Evolutionary conservation across 2,888 invertebrate species (phyloP).

Genomic region (Acanthosepion lycidas): DNA sequence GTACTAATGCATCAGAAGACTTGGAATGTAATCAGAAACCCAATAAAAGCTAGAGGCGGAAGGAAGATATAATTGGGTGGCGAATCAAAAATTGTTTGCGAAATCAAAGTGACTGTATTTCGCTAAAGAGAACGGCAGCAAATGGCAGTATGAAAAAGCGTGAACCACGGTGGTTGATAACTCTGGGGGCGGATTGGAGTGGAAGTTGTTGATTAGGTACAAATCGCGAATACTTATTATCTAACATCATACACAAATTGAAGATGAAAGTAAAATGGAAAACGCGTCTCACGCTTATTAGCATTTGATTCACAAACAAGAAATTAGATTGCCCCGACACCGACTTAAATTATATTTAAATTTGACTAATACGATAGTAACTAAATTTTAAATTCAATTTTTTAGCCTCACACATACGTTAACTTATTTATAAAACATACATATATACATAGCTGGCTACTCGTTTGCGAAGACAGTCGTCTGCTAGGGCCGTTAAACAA

Average conservation of each 20-base stretch:
- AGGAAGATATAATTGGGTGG: neutral
- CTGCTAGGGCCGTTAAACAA: too few relatives aligned
- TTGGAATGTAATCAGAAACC: neutral
- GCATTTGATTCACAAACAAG: too few relatives aligned
- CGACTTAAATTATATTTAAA: too few relatives aligned
- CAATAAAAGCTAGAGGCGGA: slow-evolving; percentile 4
- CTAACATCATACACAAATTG: neutral
- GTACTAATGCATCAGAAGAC: slow-evolving; percentile 17
- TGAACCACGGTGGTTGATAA: too few relatives aligned
- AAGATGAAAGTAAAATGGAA: neutral
- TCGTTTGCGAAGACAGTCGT: too few relatives aligned
- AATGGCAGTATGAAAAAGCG: neutral
- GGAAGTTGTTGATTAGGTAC: neutral
- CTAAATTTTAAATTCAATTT: too few relatives aligned
- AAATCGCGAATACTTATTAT: neutral
- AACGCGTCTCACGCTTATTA: neutral
- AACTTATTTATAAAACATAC: too few relatives aligned
- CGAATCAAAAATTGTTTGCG: neutral
- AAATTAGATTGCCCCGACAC: too few relatives aligned
- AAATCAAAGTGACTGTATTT: neutral
- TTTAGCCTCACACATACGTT: too few relatives aligned
- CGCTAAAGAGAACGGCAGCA: neutral
- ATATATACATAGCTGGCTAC: too few relatives aligned
- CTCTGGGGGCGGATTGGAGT: too few relatives aligned
- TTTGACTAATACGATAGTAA: too few relatives aligned